Conservation (phyloP, 2,888 invertebrate species). For the Podotricha telesiphe region DNA sequence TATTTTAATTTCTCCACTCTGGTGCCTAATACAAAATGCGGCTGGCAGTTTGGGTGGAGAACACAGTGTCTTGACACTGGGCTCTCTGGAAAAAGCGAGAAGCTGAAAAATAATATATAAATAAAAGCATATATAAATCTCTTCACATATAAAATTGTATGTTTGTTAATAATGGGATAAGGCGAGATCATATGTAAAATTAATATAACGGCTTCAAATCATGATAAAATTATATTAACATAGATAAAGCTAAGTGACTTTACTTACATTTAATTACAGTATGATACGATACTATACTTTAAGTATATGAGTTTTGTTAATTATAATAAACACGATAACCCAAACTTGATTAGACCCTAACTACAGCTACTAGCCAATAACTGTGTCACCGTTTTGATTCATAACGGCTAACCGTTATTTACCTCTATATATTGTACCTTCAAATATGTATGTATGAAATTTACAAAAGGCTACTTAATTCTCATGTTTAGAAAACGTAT, state of each 20-base stretch:
- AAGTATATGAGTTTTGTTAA: conserved; percentile 1
- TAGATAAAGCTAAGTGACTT: background rate
- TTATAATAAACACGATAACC: conserved; percentile 25
- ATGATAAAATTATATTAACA: background rate
- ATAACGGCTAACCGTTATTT: conserved; percentile 14
- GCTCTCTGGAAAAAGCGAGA: too few relatives aligned
- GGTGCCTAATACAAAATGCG: too few relatives aligned
- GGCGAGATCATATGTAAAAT: background rate
- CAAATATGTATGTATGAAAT: background rate
- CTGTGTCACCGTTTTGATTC: conserved; percentile 9
- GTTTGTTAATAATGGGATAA: too few relatives aligned
- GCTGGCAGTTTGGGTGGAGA: too few relatives aligned
- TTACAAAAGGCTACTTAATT: too few relatives aligned
- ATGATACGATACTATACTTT: background rate
- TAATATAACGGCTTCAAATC: background rate
- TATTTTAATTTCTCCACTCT: too few relatives aligned
- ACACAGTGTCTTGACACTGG: too few relatives aligned
- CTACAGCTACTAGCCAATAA: background rate
- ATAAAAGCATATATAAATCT: too few relatives aligned
- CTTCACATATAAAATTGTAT: too few relatives aligned
- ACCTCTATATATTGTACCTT: background rate
- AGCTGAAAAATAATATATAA: too few relatives aligned
- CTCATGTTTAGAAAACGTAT: too few relatives aligned
- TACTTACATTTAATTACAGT: background rate
- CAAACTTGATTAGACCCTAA: conserved; percentile 20